Percentiles rank a stretch among this genome's conserved stretches.
phyloP scores from a whole-genome alignment of 2,797 vertebrate species.

The Coregonus ussuriensis region DNA sequence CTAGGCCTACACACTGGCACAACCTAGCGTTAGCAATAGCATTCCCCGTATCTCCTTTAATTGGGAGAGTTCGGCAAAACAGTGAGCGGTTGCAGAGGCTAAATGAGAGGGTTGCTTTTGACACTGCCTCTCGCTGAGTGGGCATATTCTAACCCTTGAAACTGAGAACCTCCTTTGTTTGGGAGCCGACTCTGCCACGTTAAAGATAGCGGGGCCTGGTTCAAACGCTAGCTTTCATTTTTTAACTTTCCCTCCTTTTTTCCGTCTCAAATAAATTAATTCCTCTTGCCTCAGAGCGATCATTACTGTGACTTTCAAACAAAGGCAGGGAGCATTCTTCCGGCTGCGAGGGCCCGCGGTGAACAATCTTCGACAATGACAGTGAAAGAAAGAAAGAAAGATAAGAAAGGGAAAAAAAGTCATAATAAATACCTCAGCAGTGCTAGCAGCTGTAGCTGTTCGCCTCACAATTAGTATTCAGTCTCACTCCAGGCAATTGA shows the following conservation, averaged over 20 bases:
- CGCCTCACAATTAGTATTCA: conserved; percentile 16
- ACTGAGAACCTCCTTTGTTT: conserved; percentile 19
- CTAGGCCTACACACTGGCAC: background rate
- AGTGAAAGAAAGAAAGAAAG: conserved; percentile 1
- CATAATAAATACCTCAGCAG: conserved; percentile 24
- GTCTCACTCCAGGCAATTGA: conserved; percentile 33
- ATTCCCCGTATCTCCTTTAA: background rate
- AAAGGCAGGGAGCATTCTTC: conserved; percentile 22
- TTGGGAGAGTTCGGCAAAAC: background rate
- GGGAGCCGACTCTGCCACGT: conserved; percentile 18
- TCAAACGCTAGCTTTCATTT: conserved; percentile 9
- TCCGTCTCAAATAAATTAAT: conserved; percentile 22
- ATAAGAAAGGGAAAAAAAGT: conserved; percentile 25
- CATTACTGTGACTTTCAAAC: conserved; percentile 43
- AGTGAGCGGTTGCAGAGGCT: background rate
- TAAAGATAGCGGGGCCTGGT: background rate
- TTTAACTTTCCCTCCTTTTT: conserved; percentile 10
- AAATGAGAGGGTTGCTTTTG: background rate
- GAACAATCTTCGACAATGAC: conserved; percentile 29
- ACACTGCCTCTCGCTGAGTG: background rate
- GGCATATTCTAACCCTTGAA: conserved; percentile 20
- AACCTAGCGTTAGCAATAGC: background rate
- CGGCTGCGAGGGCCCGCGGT: background rate
- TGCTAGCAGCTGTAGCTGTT: background rate
- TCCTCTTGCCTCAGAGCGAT: conserved; percentile 28